Conservation (phyloP, 2,888 invertebrate species). For the Ceramica pisi region DNA sequence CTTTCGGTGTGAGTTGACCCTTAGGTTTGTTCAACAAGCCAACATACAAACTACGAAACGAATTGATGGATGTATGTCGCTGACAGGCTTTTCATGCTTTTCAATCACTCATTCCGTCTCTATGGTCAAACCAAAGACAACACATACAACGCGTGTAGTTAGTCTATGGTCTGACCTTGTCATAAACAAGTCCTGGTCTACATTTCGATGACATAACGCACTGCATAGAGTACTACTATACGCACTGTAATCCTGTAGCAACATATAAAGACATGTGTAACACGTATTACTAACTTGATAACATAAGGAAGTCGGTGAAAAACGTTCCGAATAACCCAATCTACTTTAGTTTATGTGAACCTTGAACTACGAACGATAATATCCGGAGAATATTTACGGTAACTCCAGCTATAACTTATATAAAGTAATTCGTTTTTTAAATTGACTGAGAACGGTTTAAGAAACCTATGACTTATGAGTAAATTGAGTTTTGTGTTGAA, state of each 20-base stretch:
- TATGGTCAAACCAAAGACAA: not conserved
- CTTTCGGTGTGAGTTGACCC: no score
- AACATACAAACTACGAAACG: no score
- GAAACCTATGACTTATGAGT: not conserved
- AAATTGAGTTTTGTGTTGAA: not conserved
- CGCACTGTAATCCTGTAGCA: not conserved
- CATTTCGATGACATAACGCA: not conserved
- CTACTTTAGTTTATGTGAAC: slow-evolving; percentile 13
- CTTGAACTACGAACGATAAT: slow-evolving; percentile 36
- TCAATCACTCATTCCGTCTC: not conserved
- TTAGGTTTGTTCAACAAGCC: no score
- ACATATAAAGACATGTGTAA: not conserved
- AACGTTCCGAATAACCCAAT: not conserved
- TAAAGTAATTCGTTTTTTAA: not conserved
- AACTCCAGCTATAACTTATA: not conserved
- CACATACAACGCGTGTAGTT: not conserved
- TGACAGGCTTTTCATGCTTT: not conserved
- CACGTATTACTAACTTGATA: not conserved
- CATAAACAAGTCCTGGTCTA: not conserved
- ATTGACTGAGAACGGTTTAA: not conserved
- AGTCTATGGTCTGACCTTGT: not conserved
- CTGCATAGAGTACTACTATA: no score
- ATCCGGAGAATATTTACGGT: not conserved
- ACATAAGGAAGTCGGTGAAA: no score
- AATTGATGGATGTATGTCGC: no score